Evolutionary conservation across 2,888 invertebrate species (phyloP).

Genomic region (Hypselothyrea guttata): DNA sequence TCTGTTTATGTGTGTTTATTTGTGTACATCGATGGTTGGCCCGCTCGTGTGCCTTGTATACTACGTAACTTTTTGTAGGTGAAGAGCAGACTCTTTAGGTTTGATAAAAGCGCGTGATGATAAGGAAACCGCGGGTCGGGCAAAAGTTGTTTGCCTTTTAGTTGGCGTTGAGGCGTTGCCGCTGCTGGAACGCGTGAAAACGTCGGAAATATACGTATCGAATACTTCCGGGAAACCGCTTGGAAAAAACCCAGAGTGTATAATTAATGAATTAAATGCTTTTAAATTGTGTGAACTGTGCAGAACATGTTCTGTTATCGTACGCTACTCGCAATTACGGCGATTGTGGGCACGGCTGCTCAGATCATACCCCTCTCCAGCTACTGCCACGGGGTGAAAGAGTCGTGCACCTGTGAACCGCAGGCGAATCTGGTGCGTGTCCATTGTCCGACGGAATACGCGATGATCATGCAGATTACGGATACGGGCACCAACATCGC

Average conservation of each 20-base stretch:
- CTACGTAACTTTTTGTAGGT: conserved; percentile 10
- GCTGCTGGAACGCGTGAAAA: conserved; percentile 8
- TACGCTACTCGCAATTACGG: neutral
- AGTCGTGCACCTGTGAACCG: conserved; percentile 49
- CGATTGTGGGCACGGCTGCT: conserved; percentile 13
- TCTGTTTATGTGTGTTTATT: neutral
- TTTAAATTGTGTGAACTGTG: conserved; percentile 11
- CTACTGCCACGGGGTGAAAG: conserved; percentile 43
- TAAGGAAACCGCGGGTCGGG: conserved; percentile 22
- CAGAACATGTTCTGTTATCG: conserved; percentile 35
- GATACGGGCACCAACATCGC: conserved; percentile 49
- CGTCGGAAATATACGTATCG: too few relatives aligned
- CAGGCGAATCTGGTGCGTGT: conserved; percentile 61
- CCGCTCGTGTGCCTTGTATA: neutral
- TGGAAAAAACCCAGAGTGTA: neutral
- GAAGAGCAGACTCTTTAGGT: conserved; percentile 18
- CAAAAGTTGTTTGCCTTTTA: conserved; percentile 29
- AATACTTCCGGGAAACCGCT: conserved; percentile 3
- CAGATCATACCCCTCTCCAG: conserved; percentile 60
- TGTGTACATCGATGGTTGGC: conserved; percentile 6
- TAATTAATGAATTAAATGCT: conserved; percentile 30
- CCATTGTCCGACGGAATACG: conserved; percentile 53
- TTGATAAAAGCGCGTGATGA: conserved; percentile 23
- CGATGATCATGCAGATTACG: conserved; percentile 51
- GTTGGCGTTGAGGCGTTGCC: conserved; percentile 44